These are phyloP conservation scores for Diloba caeruleocephala DNA, from an alignment of 2,888 invertebrate species.

Conservation along the genomic window DNA sequence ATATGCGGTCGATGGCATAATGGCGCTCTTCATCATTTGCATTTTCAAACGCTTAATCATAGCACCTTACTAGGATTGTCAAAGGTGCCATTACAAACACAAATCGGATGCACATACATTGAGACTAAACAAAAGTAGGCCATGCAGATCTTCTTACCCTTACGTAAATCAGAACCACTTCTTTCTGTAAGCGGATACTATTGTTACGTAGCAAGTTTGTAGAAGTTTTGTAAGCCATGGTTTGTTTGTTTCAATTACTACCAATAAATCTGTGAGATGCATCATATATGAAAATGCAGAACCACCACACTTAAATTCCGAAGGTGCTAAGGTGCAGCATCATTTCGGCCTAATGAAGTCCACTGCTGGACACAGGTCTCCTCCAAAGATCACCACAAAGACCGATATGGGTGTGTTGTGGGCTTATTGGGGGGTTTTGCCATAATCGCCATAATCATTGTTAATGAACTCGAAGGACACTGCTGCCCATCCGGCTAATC, in stretches of 20 bases:
- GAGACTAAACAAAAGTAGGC: constrained; percentile 39
- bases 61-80: too few relatives aligned
- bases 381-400: too few relatives aligned
- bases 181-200: constrained; percentile 28
- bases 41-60: constrained; percentile 37
- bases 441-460: too few relatives aligned
- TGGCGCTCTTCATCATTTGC: constrained; percentile 20
- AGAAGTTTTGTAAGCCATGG: constrained; percentile 14
- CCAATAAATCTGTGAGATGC: not conserved
- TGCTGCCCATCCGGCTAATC: too few relatives aligned
- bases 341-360: too few relatives aligned
- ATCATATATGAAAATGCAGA: not conserved
- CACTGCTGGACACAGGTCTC: too few relatives aligned
- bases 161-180: constrained; percentile 21
- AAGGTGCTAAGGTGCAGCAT: too few relatives aligned
- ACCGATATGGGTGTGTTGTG: too few relatives aligned
- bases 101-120: constrained; percentile 48
- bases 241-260: constrained; percentile 42
- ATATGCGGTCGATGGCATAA: too few relatives aligned
- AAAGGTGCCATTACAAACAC: constrained; percentile 36
- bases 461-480: too few relatives aligned
- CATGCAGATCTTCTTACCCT: constrained; percentile 37
- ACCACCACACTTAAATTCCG: too few relatives aligned
- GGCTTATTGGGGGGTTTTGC: too few relatives aligned
- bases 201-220: constrained; percentile 20